Conservation (phyloP, 35 echinoderm and acorn worm genomes). For the Ptychodera flava region DNA sequence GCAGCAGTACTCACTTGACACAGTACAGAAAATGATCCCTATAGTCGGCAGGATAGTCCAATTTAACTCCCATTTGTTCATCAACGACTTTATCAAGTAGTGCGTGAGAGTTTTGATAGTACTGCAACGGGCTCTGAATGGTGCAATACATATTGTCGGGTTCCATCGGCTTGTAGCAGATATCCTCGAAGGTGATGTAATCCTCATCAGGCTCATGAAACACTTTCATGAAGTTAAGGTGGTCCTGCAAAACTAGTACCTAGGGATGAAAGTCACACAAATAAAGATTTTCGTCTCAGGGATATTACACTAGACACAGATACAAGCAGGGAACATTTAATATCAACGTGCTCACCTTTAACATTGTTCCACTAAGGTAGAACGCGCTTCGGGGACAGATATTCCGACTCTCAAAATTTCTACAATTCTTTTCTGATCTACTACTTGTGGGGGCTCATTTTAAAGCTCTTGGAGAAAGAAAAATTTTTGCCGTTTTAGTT, state of each 20-base stretch:
- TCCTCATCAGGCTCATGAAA: slow-evolving; percentile 32
- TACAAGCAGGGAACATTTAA: too few species aligned
- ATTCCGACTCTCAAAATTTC: too few species aligned
- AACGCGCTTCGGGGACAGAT: too few species aligned
- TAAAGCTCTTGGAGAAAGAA: too few species aligned
- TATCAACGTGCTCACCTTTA: too few species aligned
- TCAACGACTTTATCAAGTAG: slow-evolving; percentile 41
- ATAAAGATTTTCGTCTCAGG: too few species aligned
- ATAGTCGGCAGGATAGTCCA: slow-evolving; percentile 23
- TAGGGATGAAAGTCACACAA: too few species aligned
- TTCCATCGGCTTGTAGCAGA: slow-evolving; percentile 48
- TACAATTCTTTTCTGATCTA: too few species aligned
- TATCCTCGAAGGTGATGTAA: slow-evolving; percentile 27
- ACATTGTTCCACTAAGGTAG: too few species aligned
- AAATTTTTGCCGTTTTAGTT: too few species aligned
- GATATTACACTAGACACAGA: too few species aligned
- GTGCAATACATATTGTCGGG: slow-evolving; percentile 26
- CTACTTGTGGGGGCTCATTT: too few species aligned
- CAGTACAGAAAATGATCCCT: slow-evolving; percentile 74
- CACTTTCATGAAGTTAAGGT: slow-evolving; percentile 12
- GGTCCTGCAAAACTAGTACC: slow-evolving; percentile 22
- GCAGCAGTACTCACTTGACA: slow-evolving; percentile 52
- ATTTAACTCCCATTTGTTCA: not conserved
- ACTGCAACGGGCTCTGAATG: slow-evolving; percentile 37
- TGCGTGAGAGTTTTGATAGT: slow-evolving; percentile 78